A percentile compares a stretch with the other conserved stretches of the same genome.
Conservation (phyloP, 2,797 vertebrate species). For the Avahi laniger region DNA sequence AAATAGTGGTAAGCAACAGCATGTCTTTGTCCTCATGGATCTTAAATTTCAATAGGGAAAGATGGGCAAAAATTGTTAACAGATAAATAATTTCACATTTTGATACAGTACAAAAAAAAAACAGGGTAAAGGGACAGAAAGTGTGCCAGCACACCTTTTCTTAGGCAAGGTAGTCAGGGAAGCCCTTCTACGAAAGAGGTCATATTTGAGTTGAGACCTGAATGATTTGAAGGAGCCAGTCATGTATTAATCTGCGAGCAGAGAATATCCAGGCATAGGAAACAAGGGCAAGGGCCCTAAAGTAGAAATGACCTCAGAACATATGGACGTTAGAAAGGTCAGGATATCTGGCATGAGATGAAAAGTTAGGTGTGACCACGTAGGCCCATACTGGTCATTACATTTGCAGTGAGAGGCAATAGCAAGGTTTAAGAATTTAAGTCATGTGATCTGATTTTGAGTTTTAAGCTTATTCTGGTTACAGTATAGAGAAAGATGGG, state of each 20-base stretch:
- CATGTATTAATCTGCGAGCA: neutral
- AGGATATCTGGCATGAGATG: neutral
- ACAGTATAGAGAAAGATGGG: neutral
- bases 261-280: neutral
- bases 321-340: neutral
- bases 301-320: neutral
- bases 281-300: neutral
- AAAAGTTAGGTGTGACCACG: neutral
- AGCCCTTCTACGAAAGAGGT: neutral
- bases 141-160: neutral
- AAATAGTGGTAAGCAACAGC: neutral
- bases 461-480: neutral
- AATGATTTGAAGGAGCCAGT: neutral
- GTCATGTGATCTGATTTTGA: neutral
- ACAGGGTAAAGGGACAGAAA: neutral
- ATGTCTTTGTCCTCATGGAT: neutral
- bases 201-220: neutral
- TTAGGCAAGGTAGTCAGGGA: neutral
- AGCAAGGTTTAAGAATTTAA: constrained; percentile 20
- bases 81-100: neutral
- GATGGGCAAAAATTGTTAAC: neutral
- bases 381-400: neutral
- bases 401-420: neutral
- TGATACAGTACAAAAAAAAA: neutral
- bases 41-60: neutral